Conservation (phyloP, 2,888 invertebrate genomes). For the Cephalotes varians region DNA sequence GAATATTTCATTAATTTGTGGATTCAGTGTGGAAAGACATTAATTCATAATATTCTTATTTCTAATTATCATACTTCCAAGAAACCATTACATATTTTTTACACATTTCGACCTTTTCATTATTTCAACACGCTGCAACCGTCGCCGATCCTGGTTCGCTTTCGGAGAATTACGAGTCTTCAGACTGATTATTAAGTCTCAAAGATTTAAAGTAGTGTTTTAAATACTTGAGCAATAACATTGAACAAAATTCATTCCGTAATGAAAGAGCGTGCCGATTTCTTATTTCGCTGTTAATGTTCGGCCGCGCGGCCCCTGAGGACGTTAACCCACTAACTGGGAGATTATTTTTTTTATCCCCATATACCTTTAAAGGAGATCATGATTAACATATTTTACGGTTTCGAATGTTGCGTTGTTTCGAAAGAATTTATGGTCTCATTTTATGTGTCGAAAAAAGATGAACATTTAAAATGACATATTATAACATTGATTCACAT, state of each 20-base stretch:
- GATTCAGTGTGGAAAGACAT: neutral
- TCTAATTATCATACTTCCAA: neutral
- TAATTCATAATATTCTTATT: neutral
- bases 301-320: conserved; percentile 1
- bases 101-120: neutral
- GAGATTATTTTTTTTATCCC: neutral
- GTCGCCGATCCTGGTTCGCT: neutral
- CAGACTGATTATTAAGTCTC: conserved; percentile 67
- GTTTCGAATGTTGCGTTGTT: neutral
- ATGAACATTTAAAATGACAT: neutral
- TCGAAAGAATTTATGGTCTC: conserved; percentile 4
- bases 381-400: conserved; percentile 34
- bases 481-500: neutral
- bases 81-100: neutral
- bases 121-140: neutral
- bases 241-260: conserved; percentile 57
- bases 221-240: conserved; percentile 55
- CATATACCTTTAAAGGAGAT: conserved; percentile 10
- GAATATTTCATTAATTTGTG: neutral
- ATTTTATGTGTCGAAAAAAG: neutral
- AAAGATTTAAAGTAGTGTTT: conserved; percentile 67
- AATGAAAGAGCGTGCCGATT: conserved; percentile 58
- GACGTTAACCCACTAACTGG: conserved; percentile 49
- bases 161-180: conserved; percentile 62
- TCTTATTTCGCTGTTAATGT: conserved; percentile 16